Evolutionary conservation across 2,113 vertebrate species (phyloP), one percentile per base, ranked within the genome.

Genomic region (Dipodomys ordii): DNA sequence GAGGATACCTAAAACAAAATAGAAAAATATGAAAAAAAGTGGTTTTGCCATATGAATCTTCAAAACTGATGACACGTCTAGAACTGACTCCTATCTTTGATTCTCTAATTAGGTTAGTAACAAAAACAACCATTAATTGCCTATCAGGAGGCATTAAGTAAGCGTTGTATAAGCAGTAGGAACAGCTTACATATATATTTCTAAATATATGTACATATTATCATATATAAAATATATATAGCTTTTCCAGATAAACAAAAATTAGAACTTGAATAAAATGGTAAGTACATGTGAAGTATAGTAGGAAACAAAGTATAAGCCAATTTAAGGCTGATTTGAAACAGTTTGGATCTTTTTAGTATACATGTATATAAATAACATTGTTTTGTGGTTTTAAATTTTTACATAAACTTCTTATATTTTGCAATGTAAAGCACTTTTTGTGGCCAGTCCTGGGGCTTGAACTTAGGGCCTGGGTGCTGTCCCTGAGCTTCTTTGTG

Each of bases 1-100:
- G 97, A 98, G 98, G 83, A 99, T 97, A 96, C 99, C 99, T 99
- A 93, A 68, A 95, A 95, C 10, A 91, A 88, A 25, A 68, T n/a
- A 93, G 35, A 91, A 88, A 68, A 81, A 20, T 35, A 35, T 27
- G 23, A 94, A 57, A 57, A 57, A 57, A 57, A 57, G 15, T 96
- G 49, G 23, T 18, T 93, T 81, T 94, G 49, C 62, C 4, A 82
- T 13, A 25, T 57, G 13, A 94, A 81, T 89, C 65, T 94, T 78
- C 23, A 84, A 88, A 94, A 93, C 35, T 57, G 25, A 57, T 39
- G 83, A 81, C 44, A 78, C 22, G 83, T 6, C 68, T 90, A 73
- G 19, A 92, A 83, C 16, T 71, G 39, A 88, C 65, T 88, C 69
- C 69, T 11, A 83, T 90, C 6, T 92, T 60, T 57, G 65, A 91